A percentile compares a stretch with the other conserved stretches of the same genome.
These are phyloP conservation scores for Tetragonula clypearis DNA, from an alignment of 1,140 invertebrate species.

Conservation along the genomic window DNA sequence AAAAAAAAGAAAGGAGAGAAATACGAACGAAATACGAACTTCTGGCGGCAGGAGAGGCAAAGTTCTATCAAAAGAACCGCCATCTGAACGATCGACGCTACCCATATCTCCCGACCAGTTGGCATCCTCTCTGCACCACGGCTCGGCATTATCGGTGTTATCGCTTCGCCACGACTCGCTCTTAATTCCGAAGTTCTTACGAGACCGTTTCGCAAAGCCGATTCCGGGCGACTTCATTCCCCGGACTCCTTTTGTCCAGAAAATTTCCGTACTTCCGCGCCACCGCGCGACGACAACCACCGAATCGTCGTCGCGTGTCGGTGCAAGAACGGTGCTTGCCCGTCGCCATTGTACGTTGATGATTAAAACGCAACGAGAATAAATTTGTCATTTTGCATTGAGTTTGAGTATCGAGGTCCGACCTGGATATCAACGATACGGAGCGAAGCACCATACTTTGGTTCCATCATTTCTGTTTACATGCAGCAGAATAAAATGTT, in stretches of 20 bases:
- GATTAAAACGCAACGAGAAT: too few relatives aligned
- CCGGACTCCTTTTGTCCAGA: constrained; percentile 36
- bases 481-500: too few relatives aligned
- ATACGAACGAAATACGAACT: neutral
- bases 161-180: neutral
- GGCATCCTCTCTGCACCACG: neutral
- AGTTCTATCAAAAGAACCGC: neutral
- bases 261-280: constrained; percentile 33
- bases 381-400: too few relatives aligned
- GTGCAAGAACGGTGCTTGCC: neutral
- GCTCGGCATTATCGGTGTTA: constrained; percentile 17
- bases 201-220: neutral
- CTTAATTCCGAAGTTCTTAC: constrained; percentile 42
- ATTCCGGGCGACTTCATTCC: constrained; percentile 26
- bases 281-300: neutral
- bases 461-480: too few relatives aligned
- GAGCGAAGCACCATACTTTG: too few relatives aligned
- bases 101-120: constrained; percentile 21
- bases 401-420: too few relatives aligned
- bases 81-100: neutral
- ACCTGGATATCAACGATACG: too few relatives aligned
- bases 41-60: neutral
- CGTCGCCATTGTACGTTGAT: neutral
- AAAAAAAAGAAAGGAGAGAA: neutral
- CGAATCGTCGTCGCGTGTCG: neutral